These are phyloP conservation scores for Sphenodon punctatus DNA, from an alignment of 2,797 vertebrate genomes.

Conservation along the genomic window DNA sequence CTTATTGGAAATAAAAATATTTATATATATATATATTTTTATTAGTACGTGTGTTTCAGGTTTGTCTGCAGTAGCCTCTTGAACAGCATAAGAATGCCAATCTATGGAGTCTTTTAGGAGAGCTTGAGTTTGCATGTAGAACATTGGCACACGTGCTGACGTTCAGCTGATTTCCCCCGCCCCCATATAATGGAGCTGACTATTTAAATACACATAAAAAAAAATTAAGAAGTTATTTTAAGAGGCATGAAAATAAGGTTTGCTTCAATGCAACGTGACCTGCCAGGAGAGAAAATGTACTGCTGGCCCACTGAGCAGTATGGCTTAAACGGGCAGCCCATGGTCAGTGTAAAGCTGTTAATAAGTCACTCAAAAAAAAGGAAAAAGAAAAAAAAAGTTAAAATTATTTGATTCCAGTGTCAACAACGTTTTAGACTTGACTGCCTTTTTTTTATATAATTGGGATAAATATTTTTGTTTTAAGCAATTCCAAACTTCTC, in stretches of 20 bases:
- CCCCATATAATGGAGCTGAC: too few relatives aligned
- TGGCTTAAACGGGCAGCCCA: not conserved
- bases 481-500: too few relatives aligned
- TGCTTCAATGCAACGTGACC: not conserved
- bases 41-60: conserved; percentile 15
- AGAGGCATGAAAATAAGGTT: not conserved
- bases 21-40: not conserved
- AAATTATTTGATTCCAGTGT: too few relatives aligned
- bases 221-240: accelerated
- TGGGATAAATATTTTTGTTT: too few relatives aligned
- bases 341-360: conserved; percentile 17
- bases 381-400: too few relatives aligned
- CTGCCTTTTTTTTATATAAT: too few relatives aligned
- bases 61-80: conserved; percentile 22
- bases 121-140: not conserved
- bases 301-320: conserved; percentile 58
- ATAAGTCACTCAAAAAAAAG: not conserved
- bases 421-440: too few relatives aligned
- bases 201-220: accelerated
- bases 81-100: conserved; percentile 14
- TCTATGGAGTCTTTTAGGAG: not conserved
- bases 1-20: too few relatives aligned
- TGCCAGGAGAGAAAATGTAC: not conserved
- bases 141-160: not conserved
- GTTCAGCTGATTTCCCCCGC: accelerated